Base-by-base conservation (phyloP, 2,113 vertebrate genomes). In the Aptenodytes patagonicus region DNA sequence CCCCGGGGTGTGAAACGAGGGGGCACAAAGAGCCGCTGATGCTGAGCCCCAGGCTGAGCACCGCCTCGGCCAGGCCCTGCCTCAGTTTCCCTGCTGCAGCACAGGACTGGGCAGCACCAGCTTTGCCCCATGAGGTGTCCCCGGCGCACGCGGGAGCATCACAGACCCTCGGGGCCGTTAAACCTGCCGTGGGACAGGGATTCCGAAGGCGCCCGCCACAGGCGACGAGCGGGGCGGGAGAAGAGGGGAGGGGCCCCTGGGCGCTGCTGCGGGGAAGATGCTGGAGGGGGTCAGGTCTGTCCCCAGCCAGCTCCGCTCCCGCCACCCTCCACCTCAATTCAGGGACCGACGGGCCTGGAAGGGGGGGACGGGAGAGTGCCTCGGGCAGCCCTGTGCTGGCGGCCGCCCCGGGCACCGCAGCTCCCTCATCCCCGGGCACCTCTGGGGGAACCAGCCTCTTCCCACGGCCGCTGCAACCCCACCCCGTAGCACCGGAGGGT, bases 401-500 rank as follows among this genome's bases (percentile, higher is more conserved):
- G 22, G 38, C 58, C 10, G 9, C 2, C 2, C 66, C 2, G 16
- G 47, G 57, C 57, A 52, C 3, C 1, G 6, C 55, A n/a, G 38
- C 40, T 44, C 71, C 82, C 46, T 28, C 66, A 4, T 17, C 47
- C 13, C 49, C 2, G 9, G 57, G 73, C 38, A 26, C 9, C 47
- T 17, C 55, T 0, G 2, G 20, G 57, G 57, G 15, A 77, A 49
- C 10, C 58, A 18, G 46, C 44, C 65, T 73, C 52, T 90, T 64
- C 54, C 62, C 40, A 11, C 0, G 0, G 24, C 28, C 0, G 0
- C 69, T 17, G 10, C 21, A 14, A 13, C 36, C 47, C 34, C 46
- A 17, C 10, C 40, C 57, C 21, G 5, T 1, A 0, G 36, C 38
- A 51, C 29, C 0, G 0, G 57, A 0, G 20, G 18, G 3, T 8